Evolutionary conservation across 2,797 vertebrate genomes (phyloP).

Genomic region (Lycodopsis pacificus): DNA sequence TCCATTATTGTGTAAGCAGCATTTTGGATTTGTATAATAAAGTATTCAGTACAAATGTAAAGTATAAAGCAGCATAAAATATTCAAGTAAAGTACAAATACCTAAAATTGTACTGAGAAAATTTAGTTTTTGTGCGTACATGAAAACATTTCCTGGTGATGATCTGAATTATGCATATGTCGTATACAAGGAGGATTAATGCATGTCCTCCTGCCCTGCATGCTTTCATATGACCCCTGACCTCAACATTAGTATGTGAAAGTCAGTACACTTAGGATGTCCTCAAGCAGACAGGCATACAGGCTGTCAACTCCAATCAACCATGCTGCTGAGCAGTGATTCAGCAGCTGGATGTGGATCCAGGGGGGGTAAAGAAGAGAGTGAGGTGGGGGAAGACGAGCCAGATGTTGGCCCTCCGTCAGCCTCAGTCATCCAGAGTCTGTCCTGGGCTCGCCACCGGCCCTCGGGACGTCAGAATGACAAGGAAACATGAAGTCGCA

Average conservation of each 20-base stretch:
- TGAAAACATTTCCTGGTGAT: background rate
- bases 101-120: background rate
- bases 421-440: constrained; percentile 32
- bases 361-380: constrained; percentile 24
- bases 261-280: constrained; percentile 59
- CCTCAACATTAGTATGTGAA: constrained; percentile 55
- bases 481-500: constrained; percentile 33
- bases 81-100: background rate
- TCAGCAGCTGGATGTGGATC: constrained; percentile 62
- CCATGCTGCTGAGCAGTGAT: constrained; percentile 58
- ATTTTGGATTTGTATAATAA: background rate
- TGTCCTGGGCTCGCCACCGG: constrained; percentile 25
- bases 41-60: background rate
- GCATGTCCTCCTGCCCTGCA: constrained; percentile 1
- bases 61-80: background rate
- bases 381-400: constrained; percentile 26
- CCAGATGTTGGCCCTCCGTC: constrained; percentile 39
- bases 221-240: constrained; percentile 55
- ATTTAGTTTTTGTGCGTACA: background rate
- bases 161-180: background rate
- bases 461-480: constrained; percentile 14
- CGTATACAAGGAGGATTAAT: background rate
- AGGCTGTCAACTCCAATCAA: constrained; percentile 75
- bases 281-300: constrained; percentile 55
- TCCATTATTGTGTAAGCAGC: background rate